Evolutionary conservation across 2,797 vertebrate genomes (phyloP).

Genomic region (Anisognathus igniventris): DNA sequence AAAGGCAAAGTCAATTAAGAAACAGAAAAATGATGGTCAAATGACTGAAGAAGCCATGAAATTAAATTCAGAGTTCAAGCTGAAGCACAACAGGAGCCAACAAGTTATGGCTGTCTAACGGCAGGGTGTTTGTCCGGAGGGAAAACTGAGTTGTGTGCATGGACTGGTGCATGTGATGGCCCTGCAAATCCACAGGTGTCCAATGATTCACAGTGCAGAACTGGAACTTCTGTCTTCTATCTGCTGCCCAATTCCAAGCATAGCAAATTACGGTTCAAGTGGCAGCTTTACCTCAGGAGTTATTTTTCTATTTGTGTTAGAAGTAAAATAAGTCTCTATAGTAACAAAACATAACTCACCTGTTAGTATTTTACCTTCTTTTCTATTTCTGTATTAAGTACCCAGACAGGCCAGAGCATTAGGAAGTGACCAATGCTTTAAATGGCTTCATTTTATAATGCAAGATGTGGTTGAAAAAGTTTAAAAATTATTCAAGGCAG

Average conservation of each 20-base stretch:
- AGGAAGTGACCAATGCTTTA: neutral
- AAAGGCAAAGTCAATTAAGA: neutral
- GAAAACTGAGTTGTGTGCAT: neutral
- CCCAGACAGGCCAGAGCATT: neutral
- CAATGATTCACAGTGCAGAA: fast-evolving
- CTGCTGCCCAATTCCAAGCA: neutral
- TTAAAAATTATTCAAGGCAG: neutral
- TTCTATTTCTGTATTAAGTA: neutral
- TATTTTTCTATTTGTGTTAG: neutral
- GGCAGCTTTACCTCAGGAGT: neutral
- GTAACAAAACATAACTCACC: neutral
- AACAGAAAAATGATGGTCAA: neutral
- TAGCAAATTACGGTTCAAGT: neutral
- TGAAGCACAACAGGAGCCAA: neutral
- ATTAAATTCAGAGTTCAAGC: neutral
- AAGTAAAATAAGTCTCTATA: neutral
- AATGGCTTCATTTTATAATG: neutral
- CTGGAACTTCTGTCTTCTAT: neutral
- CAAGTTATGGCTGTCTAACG: neutral
- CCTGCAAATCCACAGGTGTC: neutral
- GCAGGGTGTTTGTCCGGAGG: neutral
- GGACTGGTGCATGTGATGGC: fast-evolving
- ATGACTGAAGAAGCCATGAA: neutral
- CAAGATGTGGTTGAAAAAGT: neutral
- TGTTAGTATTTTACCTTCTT: neutral